Conservation (phyloP, 2,797 vertebrate genomes). For the Enteromius viviparus region DNA sequence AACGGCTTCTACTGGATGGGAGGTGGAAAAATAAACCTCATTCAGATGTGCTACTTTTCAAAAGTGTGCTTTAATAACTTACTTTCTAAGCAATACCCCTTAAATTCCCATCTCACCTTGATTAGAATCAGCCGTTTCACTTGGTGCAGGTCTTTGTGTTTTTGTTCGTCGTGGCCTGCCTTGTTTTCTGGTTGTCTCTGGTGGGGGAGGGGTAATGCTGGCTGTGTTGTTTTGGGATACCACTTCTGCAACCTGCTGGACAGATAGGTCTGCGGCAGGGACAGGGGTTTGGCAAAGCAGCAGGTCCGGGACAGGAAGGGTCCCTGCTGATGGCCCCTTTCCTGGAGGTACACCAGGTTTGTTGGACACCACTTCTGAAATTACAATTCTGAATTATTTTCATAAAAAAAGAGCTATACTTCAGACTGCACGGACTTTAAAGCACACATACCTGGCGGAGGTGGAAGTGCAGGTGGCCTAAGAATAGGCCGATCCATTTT, state of each 20-base stretch:
- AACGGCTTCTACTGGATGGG: slow-evolving; percentile 9
- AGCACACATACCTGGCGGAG: slow-evolving; percentile 65
- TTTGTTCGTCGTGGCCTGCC: slow-evolving; percentile 82
- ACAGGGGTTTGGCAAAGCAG: slow-evolving; percentile 72
- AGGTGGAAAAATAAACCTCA: neutral
- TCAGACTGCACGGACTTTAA: neutral
- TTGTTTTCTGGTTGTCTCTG: slow-evolving; percentile 77
- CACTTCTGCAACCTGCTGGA: slow-evolving; percentile 67
- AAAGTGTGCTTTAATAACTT: neutral
- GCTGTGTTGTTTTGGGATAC: slow-evolving; percentile 52
- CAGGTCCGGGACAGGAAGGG: slow-evolving; percentile 73
- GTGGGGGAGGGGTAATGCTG: slow-evolving; percentile 51
- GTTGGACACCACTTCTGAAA: slow-evolving; percentile 55
- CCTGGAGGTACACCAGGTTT: slow-evolving; percentile 48
- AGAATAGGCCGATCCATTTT: slow-evolving; percentile 95
- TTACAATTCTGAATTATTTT: neutral
- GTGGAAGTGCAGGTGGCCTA: slow-evolving; percentile 76
- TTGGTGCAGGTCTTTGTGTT: slow-evolving; percentile 71
- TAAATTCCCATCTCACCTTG: slow-evolving; percentile 66
- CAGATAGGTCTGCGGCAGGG: slow-evolving; percentile 60
- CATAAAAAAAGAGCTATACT: neutral
- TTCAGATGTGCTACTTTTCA: neutral
- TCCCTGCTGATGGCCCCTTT: slow-evolving; percentile 46
- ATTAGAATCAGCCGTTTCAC: slow-evolving; percentile 57
- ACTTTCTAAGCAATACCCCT: neutral